Evolutionary conservation across 1,140 invertebrate species (phyloP).

Genomic region (Notospermus geniculatus): DNA sequence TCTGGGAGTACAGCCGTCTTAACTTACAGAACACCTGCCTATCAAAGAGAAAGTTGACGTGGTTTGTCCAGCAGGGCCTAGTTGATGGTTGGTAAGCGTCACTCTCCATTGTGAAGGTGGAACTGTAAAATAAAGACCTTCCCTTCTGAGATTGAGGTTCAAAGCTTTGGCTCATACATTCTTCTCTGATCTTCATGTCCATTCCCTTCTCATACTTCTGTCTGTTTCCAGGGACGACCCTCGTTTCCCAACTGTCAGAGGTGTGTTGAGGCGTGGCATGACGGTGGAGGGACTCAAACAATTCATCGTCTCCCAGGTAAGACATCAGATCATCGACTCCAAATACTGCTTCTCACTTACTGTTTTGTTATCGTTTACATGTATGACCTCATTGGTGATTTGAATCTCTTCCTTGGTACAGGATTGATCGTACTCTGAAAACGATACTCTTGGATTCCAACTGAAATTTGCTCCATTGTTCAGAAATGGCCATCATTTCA

Average conservation of each 20-base stretch:
- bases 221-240: slow-evolving; percentile 82
- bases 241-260: slow-evolving; percentile 95
- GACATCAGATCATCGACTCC: background rate
- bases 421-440: too few relatives aligned
- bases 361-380: too few relatives aligned
- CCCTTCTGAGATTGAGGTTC: too few relatives aligned
- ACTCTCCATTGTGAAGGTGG: too few relatives aligned
- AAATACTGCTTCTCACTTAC: too few relatives aligned
- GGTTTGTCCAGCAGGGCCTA: slow-evolving; percentile 90
- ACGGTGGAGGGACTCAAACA: slow-evolving; percentile 95
- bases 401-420: too few relatives aligned
- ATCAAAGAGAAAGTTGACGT: slow-evolving; percentile 95
- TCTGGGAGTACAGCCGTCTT: slow-evolving; percentile 92
- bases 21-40: slow-evolving; percentile 98
- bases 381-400: too few relatives aligned
- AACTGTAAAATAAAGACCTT: too few relatives aligned
- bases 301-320: slow-evolving; percentile 93
- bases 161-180: background rate
- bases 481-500: too few relatives aligned
- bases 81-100: slow-evolving; percentile 89
- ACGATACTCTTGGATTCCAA: too few relatives aligned
- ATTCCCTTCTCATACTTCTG: slow-evolving; percentile 7
- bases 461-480: too few relatives aligned
- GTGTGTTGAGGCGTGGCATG: slow-evolving; percentile 92
- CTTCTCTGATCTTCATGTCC: background rate